Base-by-base conservation (phyloP, 2,797 vertebrate species). In the Malurus splendens region DNA sequence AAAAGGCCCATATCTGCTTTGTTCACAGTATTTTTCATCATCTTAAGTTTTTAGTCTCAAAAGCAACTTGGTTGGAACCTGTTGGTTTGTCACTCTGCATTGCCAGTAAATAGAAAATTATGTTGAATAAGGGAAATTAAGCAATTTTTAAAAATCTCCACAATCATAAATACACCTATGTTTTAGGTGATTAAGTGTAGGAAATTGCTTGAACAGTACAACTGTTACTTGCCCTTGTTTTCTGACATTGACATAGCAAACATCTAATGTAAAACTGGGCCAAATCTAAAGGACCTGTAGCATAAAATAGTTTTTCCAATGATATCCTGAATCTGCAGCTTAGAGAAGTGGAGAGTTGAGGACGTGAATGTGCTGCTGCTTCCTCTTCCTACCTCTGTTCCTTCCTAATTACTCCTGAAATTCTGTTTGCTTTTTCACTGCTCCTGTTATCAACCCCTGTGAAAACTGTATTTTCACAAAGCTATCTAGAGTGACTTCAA, bases 101-200 rank as follows among this genome's bases (percentile, higher is more conserved):
- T 86, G 20, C 8, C 7, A 23, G 9, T 33, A 3, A 19, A 5
- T 5, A 33, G 3, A 57, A 48, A 77, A 25, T 22, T 8, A 9
- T 3, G 8, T 3, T 54, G 18, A 54, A 12, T 54, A 60, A 57
- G 22, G 27, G 15, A 65, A 79, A 57, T 52, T 0, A 9, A 30
- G 16, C 24, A 36, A 1, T 8, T 28, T 8, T 28, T 25, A 61
- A 16, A 36, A 30, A 38, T 76, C 18, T 75, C 8, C 10, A 9
- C 20, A 9, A 1, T 45, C 14, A 10, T 54, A n/a, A 77, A n/a
- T 14, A 11, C 2, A 14, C 0, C 0, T 2, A 39, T 18, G 6
- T 9, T 81, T 73, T 67, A 66, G 52, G 10, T 76, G 10, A 36
- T 78, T 6, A 61, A 38, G 14, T 41, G 25, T 47, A 52, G 48